Evolutionary conservation across 2,113 vertebrate species (phyloP).

Genomic region (Psophia crepitans): DNA sequence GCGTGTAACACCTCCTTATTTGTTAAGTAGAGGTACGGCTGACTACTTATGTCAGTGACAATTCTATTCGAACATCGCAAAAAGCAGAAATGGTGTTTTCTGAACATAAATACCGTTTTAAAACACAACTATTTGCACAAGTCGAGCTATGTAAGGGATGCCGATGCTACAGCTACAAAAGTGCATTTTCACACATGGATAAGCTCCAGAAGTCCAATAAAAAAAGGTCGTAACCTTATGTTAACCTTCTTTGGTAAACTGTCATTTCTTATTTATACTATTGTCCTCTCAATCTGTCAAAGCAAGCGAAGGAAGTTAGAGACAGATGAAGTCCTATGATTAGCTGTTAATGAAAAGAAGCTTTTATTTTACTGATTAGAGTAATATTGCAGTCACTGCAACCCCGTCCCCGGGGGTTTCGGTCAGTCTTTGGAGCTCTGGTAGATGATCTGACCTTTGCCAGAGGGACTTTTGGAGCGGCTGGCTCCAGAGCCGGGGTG

Average conservation of each 20-base stretch:
- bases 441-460: not conserved
- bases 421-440: not conserved
- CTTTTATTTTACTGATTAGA: constrained; percentile 14
- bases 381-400: not conserved
- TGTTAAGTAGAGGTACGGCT: not conserved
- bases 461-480: not conserved
- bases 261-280: constrained; percentile 53
- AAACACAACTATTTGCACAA: not conserved
- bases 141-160: not conserved
- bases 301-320: not conserved
- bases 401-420: not conserved
- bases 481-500: not conserved
- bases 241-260: constrained; percentile 54
- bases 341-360: constrained; percentile 12
- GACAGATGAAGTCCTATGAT: constrained; percentile 3
- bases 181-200: constrained; percentile 15
- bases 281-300: constrained; percentile 34
- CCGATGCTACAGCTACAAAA: constrained; percentile 17
- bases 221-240: not conserved
- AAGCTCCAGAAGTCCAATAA: constrained; percentile 32
- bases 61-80: not conserved
- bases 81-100: not conserved
- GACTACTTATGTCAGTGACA: not conserved
- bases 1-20: accelerated
- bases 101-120: not conserved